Conservation (phyloP, 2,888 invertebrate species). For the Melanostoma mellinum region DNA sequence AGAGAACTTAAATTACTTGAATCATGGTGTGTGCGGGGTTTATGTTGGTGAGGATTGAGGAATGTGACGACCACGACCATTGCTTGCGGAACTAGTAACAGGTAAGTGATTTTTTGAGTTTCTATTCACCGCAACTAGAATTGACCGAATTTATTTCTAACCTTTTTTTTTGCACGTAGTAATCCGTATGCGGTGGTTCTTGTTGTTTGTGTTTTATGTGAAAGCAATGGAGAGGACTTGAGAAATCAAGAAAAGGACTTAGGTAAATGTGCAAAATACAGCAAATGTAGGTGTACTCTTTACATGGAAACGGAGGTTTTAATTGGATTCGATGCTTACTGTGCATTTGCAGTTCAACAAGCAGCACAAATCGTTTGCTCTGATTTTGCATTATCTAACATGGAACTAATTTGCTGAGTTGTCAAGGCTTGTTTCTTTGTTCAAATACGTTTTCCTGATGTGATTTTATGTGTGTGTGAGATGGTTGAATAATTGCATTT, state of each 20-base stretch:
- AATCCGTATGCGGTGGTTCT: neutral
- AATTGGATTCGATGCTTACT: constrained; percentile 66
- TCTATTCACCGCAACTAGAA: constrained; percentile 36
- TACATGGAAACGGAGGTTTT: constrained; percentile 27
- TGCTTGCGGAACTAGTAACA: constrained; percentile 44
- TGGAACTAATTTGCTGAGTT: constrained; percentile 45
- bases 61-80: neutral
- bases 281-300: neutral
- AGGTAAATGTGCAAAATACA: neutral
- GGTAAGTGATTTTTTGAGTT: constrained; percentile 64
- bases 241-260: constrained; percentile 11
- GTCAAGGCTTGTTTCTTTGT: too few relatives aligned
- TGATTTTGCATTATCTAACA: constrained; percentile 59
- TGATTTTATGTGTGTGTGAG: too few relatives aligned
- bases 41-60: constrained; percentile 35
- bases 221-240: constrained; percentile 3
- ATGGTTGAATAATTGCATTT: too few relatives aligned
- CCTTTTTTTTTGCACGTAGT: neutral
- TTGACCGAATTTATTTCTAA: constrained; percentile 27
- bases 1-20: constrained; percentile 40
- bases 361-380: constrained; percentile 66
- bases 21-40: constrained; percentile 15
- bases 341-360: constrained; percentile 66
- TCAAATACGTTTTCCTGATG: too few relatives aligned
- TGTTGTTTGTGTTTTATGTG: neutral